A percentile compares a stretch with the other conserved stretches of the same genome.
These are phyloP conservation scores for Philotrypesis tridentata DNA, from an alignment of 1,140 invertebrate species.

Conservation along the genomic window DNA sequence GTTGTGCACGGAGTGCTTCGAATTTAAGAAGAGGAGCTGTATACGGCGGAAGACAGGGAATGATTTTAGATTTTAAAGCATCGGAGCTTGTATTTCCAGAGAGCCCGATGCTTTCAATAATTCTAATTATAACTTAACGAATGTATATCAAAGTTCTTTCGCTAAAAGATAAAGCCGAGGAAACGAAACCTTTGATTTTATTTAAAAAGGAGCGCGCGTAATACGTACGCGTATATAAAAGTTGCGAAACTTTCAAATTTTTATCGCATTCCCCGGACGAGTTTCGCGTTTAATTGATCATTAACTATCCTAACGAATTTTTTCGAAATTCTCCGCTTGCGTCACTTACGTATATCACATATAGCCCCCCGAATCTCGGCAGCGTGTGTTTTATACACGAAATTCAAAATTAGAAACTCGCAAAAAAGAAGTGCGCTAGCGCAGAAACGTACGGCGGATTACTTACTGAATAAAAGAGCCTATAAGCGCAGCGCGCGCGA, in stretches of 20 bases:
- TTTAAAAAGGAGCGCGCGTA: background rate
- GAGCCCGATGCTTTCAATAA: background rate
- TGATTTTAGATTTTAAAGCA: background rate
- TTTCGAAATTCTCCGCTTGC: background rate
- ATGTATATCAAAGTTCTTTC: background rate
- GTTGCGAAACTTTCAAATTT: background rate
- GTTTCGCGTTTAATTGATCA: background rate
- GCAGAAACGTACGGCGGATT: too few species aligned
- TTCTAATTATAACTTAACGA: background rate
- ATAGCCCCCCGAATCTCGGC: too few species aligned
- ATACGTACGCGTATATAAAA: too few species aligned
- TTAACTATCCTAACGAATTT: too few species aligned
- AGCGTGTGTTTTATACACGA: background rate
- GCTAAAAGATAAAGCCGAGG: background rate
- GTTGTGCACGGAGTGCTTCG: background rate
- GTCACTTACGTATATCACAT: too few species aligned
- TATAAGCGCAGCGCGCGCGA: conserved; percentile 49
- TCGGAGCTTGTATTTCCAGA: background rate
- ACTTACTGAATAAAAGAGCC: background rate
- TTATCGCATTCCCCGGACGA: background rate
- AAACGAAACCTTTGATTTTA: background rate
- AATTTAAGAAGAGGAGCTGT: background rate
- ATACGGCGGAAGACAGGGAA: background rate
- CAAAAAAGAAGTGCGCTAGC: background rate
- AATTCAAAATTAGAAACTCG: background rate